Evolutionary conservation across 2,113 vertebrate genomes (phyloP).

Genomic region (Heliornis fulica): DNA sequence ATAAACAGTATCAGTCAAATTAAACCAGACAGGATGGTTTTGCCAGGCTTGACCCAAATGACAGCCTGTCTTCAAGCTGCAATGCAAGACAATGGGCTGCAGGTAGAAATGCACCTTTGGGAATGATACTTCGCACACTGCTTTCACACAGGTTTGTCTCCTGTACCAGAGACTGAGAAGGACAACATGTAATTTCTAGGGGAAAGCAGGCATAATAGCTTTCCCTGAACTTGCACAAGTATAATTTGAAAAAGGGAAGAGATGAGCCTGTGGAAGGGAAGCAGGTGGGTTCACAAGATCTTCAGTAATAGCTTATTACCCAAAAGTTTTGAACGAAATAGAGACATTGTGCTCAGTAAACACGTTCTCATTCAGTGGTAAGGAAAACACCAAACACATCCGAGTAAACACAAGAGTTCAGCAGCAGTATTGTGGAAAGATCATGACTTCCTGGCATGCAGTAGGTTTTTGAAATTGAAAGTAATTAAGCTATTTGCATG

Average conservation of each 20-base stretch:
- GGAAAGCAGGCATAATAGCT: neutral
- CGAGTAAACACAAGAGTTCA: neutral
- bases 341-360: neutral
- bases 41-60: neutral
- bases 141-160: neutral
- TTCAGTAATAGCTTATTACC: neutral
- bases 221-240: rapidly evolving
- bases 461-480: slow-evolving; percentile 3
- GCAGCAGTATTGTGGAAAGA: neutral
- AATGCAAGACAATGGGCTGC: neutral
- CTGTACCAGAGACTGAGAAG: neutral
- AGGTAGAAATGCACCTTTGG: neutral
- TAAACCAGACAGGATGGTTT: neutral
- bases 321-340: neutral
- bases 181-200: neutral
- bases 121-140: neutral
- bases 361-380: neutral
- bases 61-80: neutral
- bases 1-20: neutral
- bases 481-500: neutral
- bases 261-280: neutral
- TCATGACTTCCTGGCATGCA: slow-evolving; percentile 23
- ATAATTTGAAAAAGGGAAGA: neutral
- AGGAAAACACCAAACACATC: neutral
- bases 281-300: neutral